Evolutionary conservation across 2,888 invertebrate species (phyloP), one percentile per base, ranked within the genome.

Genomic region (Didymodactylos carnosus): DNA sequence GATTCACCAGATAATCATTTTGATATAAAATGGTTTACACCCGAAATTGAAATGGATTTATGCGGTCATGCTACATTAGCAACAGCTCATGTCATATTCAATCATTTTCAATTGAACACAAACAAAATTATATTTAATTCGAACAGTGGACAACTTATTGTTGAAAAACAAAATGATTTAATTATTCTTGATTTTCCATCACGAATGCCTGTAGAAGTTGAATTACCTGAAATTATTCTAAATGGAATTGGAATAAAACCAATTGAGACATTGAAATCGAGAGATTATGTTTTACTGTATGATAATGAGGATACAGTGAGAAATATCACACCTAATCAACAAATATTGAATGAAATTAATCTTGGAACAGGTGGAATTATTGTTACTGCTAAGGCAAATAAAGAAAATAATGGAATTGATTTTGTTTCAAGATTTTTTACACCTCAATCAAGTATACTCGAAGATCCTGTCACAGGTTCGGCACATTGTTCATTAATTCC

Each of bases 41-140:
- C 86, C 6, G 82, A 80, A 1, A 81, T 79, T 46, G 86, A 87
- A 78, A 85, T 87, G 0, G 79, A 82, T 3, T 81, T 87, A 3
- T 87, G 87, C 80, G 86, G 87, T 3, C 86, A 87, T 78, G 87
- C 86, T 3, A 87, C 86, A 4, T 78, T 87, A 40, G 86, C 86
- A 0, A 81, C 86, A 0, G 82, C 86, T 7, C 83, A 84, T 51
- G 84, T 83, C 4, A 78, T 87, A 5, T 84, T 85, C 79, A 76
- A 80, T 46, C 46, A 46, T 46, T 19, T 46, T 6, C 4, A 46
- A n/a, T 6, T 46, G n/a, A 46, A 46, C n/a, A 46, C 46, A 46
- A 46, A 46, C n/a, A 8, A 19, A 46, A 46, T 46, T 10, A 46
- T 46, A 13, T 46, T 4, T 19, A 46, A 46, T 46, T 46, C 46